Evolutionary conservation across 2,113 vertebrate species (phyloP).

Genomic region (Picathartes gymnocephalus): DNA sequence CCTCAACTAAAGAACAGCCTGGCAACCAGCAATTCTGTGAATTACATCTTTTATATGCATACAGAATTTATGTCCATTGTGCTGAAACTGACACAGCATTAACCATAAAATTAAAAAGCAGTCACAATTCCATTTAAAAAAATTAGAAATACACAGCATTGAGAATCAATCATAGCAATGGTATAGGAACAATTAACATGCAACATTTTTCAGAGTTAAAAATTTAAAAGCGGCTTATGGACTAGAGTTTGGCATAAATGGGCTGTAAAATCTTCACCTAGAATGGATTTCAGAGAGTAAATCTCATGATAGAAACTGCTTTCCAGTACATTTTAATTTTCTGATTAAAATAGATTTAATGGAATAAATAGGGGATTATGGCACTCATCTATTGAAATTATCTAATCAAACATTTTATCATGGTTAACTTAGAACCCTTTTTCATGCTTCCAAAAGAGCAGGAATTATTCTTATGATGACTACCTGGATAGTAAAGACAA

Average conservation of each 20-base stretch:
- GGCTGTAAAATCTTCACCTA: neutral
- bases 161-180: neutral
- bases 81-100: neutral
- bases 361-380: neutral
- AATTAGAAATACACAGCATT: neutral
- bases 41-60: neutral
- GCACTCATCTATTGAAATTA: neutral
- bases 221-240: neutral
- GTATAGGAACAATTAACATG: neutral
- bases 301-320: neutral
- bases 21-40: neutral
- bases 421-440: neutral
- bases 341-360: neutral
- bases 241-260: neutral
- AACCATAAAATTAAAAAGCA: neutral
- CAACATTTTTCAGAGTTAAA: neutral
- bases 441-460: neutral
- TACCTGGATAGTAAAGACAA: neutral
- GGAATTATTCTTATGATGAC: neutral
- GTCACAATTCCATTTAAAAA: neutral
- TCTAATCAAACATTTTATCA: neutral
- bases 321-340: neutral
- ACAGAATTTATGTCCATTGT: too few species aligned
- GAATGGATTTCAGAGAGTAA: neutral
- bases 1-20: neutral